phyloP scores from a whole-genome alignment of 2,113 vertebrate species.

The Corythaixoides concolor region DNA sequence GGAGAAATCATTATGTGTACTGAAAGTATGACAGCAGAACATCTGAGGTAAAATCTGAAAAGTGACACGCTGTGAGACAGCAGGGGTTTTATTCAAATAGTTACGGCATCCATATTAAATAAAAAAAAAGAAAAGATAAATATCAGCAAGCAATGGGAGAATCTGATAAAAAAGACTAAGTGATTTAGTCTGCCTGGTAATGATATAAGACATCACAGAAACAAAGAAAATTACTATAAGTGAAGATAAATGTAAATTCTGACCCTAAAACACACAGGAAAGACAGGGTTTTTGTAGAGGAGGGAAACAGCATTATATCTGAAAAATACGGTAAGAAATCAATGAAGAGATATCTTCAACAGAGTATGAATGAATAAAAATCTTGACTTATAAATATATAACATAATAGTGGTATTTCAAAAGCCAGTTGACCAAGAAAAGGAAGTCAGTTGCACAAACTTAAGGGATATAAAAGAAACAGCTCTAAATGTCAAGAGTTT shows the following conservation, averaged over 20 bases:
- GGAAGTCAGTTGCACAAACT: background rate
- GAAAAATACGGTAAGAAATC: background rate
- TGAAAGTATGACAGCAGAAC: background rate
- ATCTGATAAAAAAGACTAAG: background rate
- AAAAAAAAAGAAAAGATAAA: background rate
- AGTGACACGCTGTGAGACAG: background rate
- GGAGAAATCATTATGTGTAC: background rate
- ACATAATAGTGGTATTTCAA: background rate
- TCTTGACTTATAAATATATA: background rate
- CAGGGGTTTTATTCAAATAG: background rate
- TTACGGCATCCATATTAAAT: background rate
- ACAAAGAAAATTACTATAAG: background rate
- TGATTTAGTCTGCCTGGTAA: background rate
- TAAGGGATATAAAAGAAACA: background rate
- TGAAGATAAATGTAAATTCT: background rate
- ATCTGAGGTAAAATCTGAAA: background rate
- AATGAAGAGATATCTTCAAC: background rate
- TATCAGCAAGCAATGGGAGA: background rate
- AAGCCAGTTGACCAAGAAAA: background rate
- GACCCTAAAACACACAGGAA: background rate
- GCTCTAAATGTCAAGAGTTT: background rate
- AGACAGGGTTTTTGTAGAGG: background rate
- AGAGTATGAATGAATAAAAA: background rate
- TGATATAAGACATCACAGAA: background rate
- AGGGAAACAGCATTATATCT: background rate